phyloP scores from a whole-genome alignment of 2,888 invertebrate species.

The Athripsodes cinereus region DNA sequence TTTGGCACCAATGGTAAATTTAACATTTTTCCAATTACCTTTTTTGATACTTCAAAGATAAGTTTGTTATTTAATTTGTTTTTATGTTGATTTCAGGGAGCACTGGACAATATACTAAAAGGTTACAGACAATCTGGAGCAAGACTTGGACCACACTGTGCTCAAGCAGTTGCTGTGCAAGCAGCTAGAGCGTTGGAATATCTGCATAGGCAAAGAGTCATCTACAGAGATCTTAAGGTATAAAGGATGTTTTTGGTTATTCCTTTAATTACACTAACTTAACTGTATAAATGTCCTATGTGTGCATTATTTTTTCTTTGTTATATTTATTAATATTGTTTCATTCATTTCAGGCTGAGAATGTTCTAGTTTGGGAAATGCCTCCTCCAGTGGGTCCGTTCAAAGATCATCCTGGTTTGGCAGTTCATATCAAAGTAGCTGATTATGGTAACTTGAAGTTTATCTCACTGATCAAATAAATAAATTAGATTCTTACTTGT shows the following conservation, averaged over 20 bases:
- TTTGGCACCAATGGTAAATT: slow-evolving; percentile 67
- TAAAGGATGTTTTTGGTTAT: too few species aligned
- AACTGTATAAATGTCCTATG: too few species aligned
- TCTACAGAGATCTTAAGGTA: slow-evolving; percentile 76
- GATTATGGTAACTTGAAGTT: slow-evolving; percentile 73
- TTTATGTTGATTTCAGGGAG: slow-evolving; percentile 56
- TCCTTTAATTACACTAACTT: too few species aligned
- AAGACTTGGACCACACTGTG: slow-evolving; percentile 70
- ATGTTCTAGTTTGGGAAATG: slow-evolving; percentile 96
- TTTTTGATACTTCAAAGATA: background rate
- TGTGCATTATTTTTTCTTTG: too few species aligned
- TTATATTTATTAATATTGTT: background rate
- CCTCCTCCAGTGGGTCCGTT: slow-evolving; percentile 63
- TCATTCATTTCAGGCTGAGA: slow-evolving; percentile 71
- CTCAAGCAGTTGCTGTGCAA: slow-evolving; percentile 83
- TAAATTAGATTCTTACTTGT: too few species aligned
- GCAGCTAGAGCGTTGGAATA: slow-evolving; percentile 93
- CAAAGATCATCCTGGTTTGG: slow-evolving; percentile 58
- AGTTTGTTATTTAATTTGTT: background rate
- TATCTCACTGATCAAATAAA: too few species aligned
- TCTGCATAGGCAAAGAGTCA: slow-evolving; percentile 86
- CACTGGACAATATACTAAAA: slow-evolving; percentile 77
- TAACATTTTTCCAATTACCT: too few species aligned
- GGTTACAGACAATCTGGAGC: slow-evolving; percentile 81
- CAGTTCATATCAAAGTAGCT: slow-evolving; percentile 87